Evolutionary conservation across 2,113 vertebrate species (phyloP).

Genomic region (Glaucidium brasilianum): DNA sequence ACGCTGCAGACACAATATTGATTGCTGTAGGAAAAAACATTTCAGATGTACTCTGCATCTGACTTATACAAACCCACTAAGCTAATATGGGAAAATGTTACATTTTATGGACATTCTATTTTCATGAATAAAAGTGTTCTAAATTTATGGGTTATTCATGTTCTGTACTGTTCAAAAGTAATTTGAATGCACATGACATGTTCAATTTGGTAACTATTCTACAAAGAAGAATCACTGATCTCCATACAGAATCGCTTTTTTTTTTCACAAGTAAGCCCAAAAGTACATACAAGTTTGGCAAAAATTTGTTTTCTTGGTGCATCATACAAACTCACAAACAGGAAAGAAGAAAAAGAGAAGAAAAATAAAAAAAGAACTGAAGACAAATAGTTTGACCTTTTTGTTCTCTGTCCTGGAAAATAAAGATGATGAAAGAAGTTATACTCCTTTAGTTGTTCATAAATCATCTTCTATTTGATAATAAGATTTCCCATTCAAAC

Average conservation of each 20-base stretch:
- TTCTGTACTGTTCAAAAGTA: neutral
- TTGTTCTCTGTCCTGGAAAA: neutral
- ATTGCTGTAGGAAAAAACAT: neutral
- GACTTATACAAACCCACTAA: neutral
- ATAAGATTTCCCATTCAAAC: neutral
- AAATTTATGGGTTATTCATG: neutral
- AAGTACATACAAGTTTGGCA: neutral
- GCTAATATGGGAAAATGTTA: neutral
- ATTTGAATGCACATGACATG: neutral
- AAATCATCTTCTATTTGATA: neutral
- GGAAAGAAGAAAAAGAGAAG: neutral
- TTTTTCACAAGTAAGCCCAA: neutral
- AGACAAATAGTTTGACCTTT: neutral
- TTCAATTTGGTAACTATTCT: neutral
- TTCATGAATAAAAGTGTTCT: neutral
- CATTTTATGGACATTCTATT: neutral
- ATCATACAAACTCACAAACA: neutral
- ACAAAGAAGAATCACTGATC: neutral
- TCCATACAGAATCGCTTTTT: neutral
- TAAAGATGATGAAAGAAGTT: neutral
- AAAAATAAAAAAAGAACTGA: neutral
- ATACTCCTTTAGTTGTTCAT: neutral
- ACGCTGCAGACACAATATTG: neutral
- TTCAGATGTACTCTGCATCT: neutral
- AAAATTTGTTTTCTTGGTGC: neutral